Base-by-base conservation (phyloP, 1,140 invertebrate genomes). In the Atta colombica region DNA sequence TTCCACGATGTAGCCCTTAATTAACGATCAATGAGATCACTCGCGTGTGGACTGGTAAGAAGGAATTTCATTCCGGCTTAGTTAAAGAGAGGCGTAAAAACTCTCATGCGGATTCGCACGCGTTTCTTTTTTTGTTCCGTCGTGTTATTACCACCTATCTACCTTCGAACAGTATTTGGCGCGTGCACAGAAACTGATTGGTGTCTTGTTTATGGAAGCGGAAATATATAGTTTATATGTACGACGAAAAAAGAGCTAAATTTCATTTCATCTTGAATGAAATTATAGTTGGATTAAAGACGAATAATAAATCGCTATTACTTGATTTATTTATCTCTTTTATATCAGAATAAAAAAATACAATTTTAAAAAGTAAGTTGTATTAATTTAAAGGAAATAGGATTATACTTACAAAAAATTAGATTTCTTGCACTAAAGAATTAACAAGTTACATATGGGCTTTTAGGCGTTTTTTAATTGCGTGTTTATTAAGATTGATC, bases 21-120 rank as follows among this genome's bases (percentile, higher is more conserved):
- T 94, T 95, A 93, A 94, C 87, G 94, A 93, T 94, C 94, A 95
- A 95, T 94, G 94, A 91, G 92, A 78, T 93, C 91, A 92, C 71
- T 94, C 87, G 92, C 81, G 92, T 92, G 93, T 91, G 87, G 72
- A 86, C n/a, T 10, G 68, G 39, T 7, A 31, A 51, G 55, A 51
- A 45, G 80, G 25, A 53, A 74, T 84, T 75, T 51, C 7, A 51
- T 61, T 74, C 80, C 21, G 55, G 14, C 35, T 12, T 5, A 55
- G 6, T 18, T 28, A 2, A 16, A 10, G 55, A 49, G 58, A 84
- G 55, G 80, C 80, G 80, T 75, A 58, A 84, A 71, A 75, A 39
- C 25, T 84, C 55, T 51, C 80, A 55, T 39, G 68, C 16, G 80
- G 39, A 58, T 74, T 84, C 28, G 45, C 80, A 31, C 69, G 25